Evolutionary conservation across 1,140 invertebrate species (phyloP), one percentile per base, ranked within the genome.

Genomic region (Conus betulinus): DNA sequence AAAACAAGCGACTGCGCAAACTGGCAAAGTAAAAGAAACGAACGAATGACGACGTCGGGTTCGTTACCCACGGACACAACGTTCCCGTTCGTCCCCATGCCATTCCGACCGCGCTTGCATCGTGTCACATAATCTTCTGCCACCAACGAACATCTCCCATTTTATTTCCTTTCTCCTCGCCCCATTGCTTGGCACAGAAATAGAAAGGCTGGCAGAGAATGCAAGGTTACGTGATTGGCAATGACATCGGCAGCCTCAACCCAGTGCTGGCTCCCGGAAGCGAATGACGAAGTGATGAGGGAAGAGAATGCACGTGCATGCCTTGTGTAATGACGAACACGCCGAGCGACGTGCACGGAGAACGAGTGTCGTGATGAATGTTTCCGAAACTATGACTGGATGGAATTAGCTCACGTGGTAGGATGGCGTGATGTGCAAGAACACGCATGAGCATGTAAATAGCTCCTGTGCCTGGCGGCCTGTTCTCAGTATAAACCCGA

Each of bases 161-260:
- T 17, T 20, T 71, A n/a, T 71, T 71, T 20, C 67, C 11, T 71
- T 71, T 71, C 67, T 20, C 67, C 23, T 71, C 67, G 67, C 17
- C 67, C 11, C 13, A 71, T 23, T 71, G 67, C 67, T 23, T n/a
- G 67, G 8, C 67, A n/a, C 20, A 71, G 20, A 71, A 71, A 71
- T 71, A 71, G 67, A 71, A 71, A 13, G 67, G 20, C 67, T 71
- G 67, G 67, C 67, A 71, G 67, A 23, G 67, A 71, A 71, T 71
- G 67, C 67, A 71, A 71, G 67, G 67, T 71, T 71, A n/a, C 67
- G 11, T 71, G 67, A 71, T 71, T 71, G 67, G 67, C 67, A 20
- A 71, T 71, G 67, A 71, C 67, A 20, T 71, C 13, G 13, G 67
- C 67, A 71, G 15, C 11, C 67, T 23, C 67, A 23, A n/a, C 67